Percentiles rank a stretch among this genome's conserved stretches.
phyloP scores from a whole-genome alignment of 2,888 invertebrate species.

The Synergus laeviventris region DNA sequence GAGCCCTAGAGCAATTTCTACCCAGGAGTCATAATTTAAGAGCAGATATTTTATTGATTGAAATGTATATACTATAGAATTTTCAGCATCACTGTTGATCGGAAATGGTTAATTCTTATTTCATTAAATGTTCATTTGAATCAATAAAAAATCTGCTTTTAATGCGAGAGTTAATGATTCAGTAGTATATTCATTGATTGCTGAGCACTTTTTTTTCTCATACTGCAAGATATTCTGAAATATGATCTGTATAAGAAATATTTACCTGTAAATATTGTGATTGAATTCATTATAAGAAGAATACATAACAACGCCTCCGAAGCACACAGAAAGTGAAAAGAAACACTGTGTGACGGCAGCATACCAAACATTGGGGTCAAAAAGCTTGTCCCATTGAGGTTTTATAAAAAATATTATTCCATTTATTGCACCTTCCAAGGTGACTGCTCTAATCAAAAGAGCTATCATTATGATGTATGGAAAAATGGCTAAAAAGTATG shows the following conservation, averaged over 20 bases:
- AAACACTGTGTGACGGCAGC: conserved; percentile 82
- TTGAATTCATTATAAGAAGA: conserved; percentile 80
- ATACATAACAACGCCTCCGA: conserved; percentile 81
- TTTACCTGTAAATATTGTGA: conserved; percentile 80
- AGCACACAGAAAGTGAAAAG: conserved; percentile 81
- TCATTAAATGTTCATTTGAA: too few relatives aligned
- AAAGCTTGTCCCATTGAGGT: conserved; percentile 82
- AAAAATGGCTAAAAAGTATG: conserved; percentile 85
- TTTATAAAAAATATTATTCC: conserved; percentile 83
- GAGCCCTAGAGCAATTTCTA: too few relatives aligned
- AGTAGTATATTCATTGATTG: too few relatives aligned
- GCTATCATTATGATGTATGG: conserved; percentile 81
- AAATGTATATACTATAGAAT: too few relatives aligned
- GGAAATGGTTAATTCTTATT: too few relatives aligned
- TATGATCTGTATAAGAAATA: not conserved
- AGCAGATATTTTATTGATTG: too few relatives aligned
- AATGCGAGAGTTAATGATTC: too few relatives aligned
- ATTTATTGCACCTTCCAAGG: conserved; percentile 80
- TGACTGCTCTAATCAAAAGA: conserved; percentile 80
- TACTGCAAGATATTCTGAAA: too few relatives aligned
- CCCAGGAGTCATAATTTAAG: too few relatives aligned
- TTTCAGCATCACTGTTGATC: too few relatives aligned
- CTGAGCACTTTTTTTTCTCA: too few relatives aligned
- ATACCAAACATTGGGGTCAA: conserved; percentile 81
- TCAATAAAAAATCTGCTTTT: too few relatives aligned